phyloP scores from a whole-genome alignment of 30 jellyfish, hydroid and myxozoan species.

The Chrysaora quinquecirrha region DNA sequence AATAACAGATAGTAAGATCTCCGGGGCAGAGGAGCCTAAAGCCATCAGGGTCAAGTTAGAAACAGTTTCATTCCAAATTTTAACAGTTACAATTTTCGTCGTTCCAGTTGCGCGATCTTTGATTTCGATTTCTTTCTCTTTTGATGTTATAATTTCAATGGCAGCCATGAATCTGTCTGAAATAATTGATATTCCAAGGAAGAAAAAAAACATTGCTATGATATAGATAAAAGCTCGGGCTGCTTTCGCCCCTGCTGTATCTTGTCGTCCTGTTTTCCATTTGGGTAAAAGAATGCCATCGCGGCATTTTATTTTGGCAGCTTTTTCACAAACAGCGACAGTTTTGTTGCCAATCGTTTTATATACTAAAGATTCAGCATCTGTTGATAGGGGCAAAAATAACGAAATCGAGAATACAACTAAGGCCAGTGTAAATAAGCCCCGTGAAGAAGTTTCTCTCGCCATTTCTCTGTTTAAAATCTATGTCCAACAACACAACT shows the following conservation, averaged over 20 bases:
- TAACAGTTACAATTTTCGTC: constrained; percentile 85
- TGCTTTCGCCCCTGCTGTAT: constrained; percentile 80
- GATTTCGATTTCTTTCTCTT: constrained; percentile 95
- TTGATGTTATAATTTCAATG: constrained; percentile 96
- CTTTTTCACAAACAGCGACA: constrained; percentile 62
- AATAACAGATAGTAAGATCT: constrained; percentile 93
- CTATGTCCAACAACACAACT: not conserved
- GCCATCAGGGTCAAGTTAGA: constrained; percentile 98
- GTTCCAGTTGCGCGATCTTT: constrained; percentile 96
- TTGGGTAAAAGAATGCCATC: constrained; percentile 89
- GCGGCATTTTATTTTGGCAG: constrained; percentile 76
- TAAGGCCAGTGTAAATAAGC: constrained; percentile 10
- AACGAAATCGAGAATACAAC: constrained; percentile 17
- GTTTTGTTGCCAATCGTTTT: constrained; percentile 53
- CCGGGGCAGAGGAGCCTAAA: constrained; percentile 99
- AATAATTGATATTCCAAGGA: constrained; percentile 97
- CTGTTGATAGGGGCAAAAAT: constrained; percentile 12
- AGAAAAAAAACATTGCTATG: constrained; percentile 92
- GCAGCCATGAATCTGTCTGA: constrained; percentile 99
- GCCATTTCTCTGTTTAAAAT: not conserved
- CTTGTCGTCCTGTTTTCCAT: constrained; percentile 72
- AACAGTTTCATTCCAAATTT: constrained; percentile 99
- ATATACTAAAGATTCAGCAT: constrained; percentile 41
- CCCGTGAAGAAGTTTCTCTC: not conserved
- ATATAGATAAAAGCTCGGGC: constrained; percentile 93